These are phyloP conservation scores for Rhaphigaster nebulosa DNA, from an alignment of 2,888 invertebrate species.

Conservation along the genomic window DNA sequence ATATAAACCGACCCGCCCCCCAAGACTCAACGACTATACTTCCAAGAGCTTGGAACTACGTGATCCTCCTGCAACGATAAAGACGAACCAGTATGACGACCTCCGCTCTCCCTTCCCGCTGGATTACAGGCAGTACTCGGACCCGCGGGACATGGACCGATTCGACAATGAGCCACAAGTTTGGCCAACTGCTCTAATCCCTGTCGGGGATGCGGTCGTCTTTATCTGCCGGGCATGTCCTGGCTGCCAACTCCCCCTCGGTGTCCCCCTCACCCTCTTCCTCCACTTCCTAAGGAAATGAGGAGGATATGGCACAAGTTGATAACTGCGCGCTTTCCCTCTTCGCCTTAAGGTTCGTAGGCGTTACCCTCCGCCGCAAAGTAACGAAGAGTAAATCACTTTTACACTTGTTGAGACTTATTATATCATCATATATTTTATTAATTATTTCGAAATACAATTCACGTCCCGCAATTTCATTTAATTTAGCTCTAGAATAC, in stretches of 20 bases:
- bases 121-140: not conserved
- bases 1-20: not conserved
- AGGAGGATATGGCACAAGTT: conserved; percentile 33
- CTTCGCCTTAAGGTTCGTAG: not conserved
- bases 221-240: conserved; percentile 15
- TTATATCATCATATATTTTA: not conserved
- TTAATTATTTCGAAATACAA: no score
- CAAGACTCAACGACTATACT: not conserved
- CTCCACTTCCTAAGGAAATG: conserved; percentile 27
- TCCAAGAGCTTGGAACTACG: not conserved
- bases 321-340: not conserved
- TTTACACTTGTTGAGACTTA: not conserved
- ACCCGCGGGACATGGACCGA: not conserved
- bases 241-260: not conserved
- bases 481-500: no score
- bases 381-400: not conserved
- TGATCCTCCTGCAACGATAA: not conserved
- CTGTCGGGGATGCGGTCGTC: not conserved
- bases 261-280: not conserved
- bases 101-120: not conserved
- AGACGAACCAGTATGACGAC: not conserved
- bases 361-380: not conserved
- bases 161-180: conserved; percentile 42
- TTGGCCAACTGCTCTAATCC: conserved; percentile 23
- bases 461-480: no score